Evolutionary conservation across 1,140 invertebrate species (phyloP).

Genomic region (Drosophila equinoxialis): DNA sequence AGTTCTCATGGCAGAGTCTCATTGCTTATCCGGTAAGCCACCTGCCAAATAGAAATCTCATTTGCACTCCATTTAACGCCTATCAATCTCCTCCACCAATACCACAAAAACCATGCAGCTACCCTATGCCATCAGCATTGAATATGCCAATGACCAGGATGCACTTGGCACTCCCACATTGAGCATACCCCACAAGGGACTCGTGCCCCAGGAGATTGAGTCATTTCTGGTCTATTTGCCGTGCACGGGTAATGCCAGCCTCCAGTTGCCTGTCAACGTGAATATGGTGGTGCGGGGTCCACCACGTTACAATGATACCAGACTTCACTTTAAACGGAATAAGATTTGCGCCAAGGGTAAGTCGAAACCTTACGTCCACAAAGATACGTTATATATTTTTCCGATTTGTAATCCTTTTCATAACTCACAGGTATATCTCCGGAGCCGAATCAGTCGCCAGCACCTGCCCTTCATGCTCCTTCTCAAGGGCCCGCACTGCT

Average conservation of each 20-base stretch:
- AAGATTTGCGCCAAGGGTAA: slow-evolving; percentile 94
- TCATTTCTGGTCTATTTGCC: slow-evolving; percentile 90
- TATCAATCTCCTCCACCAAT: slow-evolving; percentile 13
- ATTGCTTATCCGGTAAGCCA: slow-evolving; percentile 88
- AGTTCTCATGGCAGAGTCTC: slow-evolving; percentile 94
- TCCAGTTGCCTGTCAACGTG: slow-evolving; percentile 89
- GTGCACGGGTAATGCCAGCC: slow-evolving; percentile 87
- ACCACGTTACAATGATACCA: slow-evolving; percentile 87
- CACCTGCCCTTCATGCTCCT: slow-evolving; percentile 74
- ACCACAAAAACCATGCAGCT: slow-evolving; percentile 84
- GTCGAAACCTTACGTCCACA: slow-evolving; percentile 7
- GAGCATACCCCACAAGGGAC: slow-evolving; percentile 90
- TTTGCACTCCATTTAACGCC: slow-evolving; percentile 61
- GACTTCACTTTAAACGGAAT: slow-evolving; percentile 91
- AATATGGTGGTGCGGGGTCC: slow-evolving; percentile 90
- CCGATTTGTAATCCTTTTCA: slow-evolving; percentile 2
- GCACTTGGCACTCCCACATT: slow-evolving; percentile 90
- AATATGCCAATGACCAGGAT: slow-evolving; percentile 88
- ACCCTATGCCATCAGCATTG: slow-evolving; percentile 90
- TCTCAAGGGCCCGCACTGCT: slow-evolving; percentile 77
- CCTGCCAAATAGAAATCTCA: slow-evolving; percentile 34
- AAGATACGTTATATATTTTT: too few relatives aligned
- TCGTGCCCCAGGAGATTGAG: slow-evolving; percentile 89
- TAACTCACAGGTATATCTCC: slow-evolving; percentile 69
- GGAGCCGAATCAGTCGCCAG: slow-evolving; percentile 79